Evolutionary conservation across 2,888 invertebrate genomes (phyloP).

Genomic region (Eristalis tenax): DNA sequence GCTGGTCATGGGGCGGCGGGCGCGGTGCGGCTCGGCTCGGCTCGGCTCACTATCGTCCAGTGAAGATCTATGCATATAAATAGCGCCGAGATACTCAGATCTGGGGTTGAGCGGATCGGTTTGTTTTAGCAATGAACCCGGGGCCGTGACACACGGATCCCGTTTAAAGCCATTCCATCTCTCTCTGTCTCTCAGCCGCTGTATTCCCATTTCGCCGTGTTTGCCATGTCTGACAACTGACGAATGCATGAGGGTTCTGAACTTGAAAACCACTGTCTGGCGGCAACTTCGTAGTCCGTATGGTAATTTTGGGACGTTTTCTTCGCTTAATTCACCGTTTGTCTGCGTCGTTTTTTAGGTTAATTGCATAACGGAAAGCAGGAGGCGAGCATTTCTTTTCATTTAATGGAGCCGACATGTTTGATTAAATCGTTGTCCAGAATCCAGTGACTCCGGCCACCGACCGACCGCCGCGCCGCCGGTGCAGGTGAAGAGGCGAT

Average conservation of each 20-base stretch:
- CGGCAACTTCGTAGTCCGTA: slow-evolving; percentile 20
- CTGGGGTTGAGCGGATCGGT: neutral
- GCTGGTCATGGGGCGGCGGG: slow-evolving; percentile 18
- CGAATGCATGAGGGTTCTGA: slow-evolving; percentile 24
- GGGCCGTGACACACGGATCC: slow-evolving; percentile 3
- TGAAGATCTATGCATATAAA: slow-evolving; percentile 29
- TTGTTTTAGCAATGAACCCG: slow-evolving; percentile 34
- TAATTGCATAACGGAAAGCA: slow-evolving; percentile 6
- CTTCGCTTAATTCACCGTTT: slow-evolving; percentile 3
- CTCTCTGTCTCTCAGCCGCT: neutral
- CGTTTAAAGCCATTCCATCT: neutral
- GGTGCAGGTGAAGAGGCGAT: slow-evolving; percentile 19
- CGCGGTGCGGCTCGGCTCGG: neutral
- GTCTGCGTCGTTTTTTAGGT: slow-evolving; percentile 4
- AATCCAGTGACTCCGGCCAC: neutral
- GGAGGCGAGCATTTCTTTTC: neutral
- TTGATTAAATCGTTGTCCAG: slow-evolving; percentile 35
- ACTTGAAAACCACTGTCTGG: slow-evolving; percentile 32
- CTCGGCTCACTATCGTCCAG: slow-evolving; percentile 29
- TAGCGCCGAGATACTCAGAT: slow-evolving; percentile 14
- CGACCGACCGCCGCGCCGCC: neutral
- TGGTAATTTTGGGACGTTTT: slow-evolving; percentile 8
- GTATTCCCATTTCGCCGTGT: neutral
- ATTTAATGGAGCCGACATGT: slow-evolving; percentile 30
- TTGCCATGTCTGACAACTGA: neutral